Evolutionary conservation across 2,113 vertebrate species (phyloP), one percentile per base, ranked within the genome.

Genomic region (Zosterops pallidus): DNA sequence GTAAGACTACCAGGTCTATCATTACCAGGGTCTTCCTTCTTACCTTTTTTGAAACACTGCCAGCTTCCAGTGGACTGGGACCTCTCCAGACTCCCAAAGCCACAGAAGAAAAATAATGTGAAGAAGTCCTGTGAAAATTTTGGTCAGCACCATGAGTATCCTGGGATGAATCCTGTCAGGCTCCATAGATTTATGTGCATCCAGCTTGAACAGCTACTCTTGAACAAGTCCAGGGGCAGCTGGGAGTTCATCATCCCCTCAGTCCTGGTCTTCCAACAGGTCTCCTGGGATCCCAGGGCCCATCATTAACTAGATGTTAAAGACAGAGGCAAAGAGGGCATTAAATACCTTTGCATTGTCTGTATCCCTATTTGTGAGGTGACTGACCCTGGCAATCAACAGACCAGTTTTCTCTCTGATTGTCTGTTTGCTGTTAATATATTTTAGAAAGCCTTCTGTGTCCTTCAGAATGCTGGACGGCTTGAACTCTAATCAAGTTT

Each of bases 291-390:
- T 29, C 24, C 23, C 24, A 71, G 5, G 14, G 28, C 28, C 41
- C 18, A 46, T 23, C 17, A 60, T 0, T 1, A 47, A 47, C 21
- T 47, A 47, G 0, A 12, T 31, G 4, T 60, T 55, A 39, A 57
- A 47, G 39, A 47, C 28, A 46, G 37, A 57, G 56, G 11, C 5
- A 6, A 22, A 75, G 21, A 47, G 41, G n/a, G 26, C 19, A 70
- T 42, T 70, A 89, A 81, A 81, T 13, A 5, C 19, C 7, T 85
- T 39, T 21, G 12, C n/a, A 70, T 76, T 64, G n/a, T 41, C 37
- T 80, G 1, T 7, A 4, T 37, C 19, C 25, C 29, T 42, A 1
- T 70, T 75, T 81, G 56, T 57, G 50, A 69, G 14, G 44, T 33
- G 29, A 24, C 14, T 4, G 7, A 46, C 42, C 33, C 28, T 2